A percentile compares a stretch with the other conserved stretches of the same genome.
Conservation (phyloP, 2,797 vertebrate species). For the Parauchenoglanis ngamensis region DNA sequence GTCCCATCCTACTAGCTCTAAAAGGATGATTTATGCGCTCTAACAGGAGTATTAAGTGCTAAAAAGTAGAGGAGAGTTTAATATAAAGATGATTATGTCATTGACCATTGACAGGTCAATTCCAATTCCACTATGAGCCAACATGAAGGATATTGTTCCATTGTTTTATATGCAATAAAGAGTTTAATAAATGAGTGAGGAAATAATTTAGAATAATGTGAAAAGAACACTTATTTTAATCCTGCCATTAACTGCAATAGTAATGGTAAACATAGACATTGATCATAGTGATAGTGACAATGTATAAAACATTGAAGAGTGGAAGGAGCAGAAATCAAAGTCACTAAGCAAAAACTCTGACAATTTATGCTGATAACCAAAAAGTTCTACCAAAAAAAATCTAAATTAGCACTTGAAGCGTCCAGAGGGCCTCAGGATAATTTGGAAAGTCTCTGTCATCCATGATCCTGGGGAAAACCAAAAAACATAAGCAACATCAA, state of each 20-base stretch:
- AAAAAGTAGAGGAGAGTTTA: constrained; percentile 39
- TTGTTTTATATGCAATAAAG: neutral
- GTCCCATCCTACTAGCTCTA: constrained; percentile 57
- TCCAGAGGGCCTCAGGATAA: neutral
- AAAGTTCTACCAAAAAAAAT: neutral
- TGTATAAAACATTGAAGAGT: neutral
- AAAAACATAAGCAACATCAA: neutral
- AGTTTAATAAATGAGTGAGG: neutral
- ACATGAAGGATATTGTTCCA: neutral
- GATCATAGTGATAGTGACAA: neutral
- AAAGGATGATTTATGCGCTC: constrained; percentile 69
- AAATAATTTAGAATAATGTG: constrained; percentile 3
- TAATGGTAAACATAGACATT: constrained; percentile 8
- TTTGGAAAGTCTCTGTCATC: neutral
- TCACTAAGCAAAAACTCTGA: neutral
- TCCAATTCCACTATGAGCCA: neutral
- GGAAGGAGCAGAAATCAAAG: neutral
- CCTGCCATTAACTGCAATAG: neutral
- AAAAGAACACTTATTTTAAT: neutral
- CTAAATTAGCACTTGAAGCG: neutral
- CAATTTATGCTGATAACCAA: neutral
- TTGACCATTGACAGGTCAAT: constrained; percentile 33
- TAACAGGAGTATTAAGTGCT: constrained; percentile 41
- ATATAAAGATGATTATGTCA: constrained; percentile 22
- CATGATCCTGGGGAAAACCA: neutral